phyloP scores from a whole-genome alignment of 2,113 vertebrate genomes.

The Phaethon lepturus region DNA sequence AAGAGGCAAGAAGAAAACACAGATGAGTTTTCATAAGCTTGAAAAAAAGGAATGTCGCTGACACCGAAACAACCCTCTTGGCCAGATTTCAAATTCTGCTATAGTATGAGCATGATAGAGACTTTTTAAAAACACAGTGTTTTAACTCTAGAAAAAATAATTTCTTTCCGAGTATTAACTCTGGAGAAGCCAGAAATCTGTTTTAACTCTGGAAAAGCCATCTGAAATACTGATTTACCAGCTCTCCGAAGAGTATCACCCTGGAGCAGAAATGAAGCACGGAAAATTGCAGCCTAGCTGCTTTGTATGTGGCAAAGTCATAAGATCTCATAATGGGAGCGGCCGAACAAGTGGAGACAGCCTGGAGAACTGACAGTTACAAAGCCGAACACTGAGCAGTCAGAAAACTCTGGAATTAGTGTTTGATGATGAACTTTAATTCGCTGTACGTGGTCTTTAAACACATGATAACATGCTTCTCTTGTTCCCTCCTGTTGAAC shows the following conservation, averaged over 20 bases:
- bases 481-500: neutral
- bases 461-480: neutral
- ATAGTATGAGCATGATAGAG: neutral
- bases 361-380: rapidly evolving
- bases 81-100: neutral
- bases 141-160: neutral
- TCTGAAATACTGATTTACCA: neutral
- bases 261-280: neutral
- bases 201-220: neutral
- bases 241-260: neutral
- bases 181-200: neutral
- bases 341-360: neutral
- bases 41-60: neutral
- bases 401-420: neutral
- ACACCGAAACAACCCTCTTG: neutral
- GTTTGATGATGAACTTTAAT: neutral
- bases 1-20: neutral
- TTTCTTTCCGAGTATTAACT: neutral
- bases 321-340: neutral
- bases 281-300: neutral
- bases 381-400: neutral
- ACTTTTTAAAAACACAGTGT: neutral
- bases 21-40: neutral
- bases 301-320: neutral
- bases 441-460: neutral